phyloP scores from a whole-genome alignment of 2,888 invertebrate species.

The Papilio demoleus region DNA sequence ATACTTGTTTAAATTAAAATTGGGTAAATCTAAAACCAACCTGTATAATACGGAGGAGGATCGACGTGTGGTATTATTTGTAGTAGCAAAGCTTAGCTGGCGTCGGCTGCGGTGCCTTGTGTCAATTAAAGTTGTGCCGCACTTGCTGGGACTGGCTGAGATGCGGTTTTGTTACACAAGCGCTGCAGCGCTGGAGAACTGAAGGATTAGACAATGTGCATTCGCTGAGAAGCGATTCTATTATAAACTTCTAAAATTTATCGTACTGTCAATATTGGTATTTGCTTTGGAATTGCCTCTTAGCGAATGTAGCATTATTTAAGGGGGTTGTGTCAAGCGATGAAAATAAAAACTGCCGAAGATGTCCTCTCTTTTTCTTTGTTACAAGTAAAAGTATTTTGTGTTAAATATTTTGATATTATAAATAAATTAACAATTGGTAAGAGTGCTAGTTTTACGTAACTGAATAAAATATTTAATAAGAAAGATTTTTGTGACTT shows the following conservation, averaged over 20 bases:
- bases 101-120: constrained; percentile 51
- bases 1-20: neutral
- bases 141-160: constrained; percentile 37
- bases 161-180: constrained; percentile 45
- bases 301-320: no score
- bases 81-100: constrained; percentile 35
- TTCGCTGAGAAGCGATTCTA: no score
- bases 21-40: constrained; percentile 7
- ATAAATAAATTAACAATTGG: neutral
- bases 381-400: no score
- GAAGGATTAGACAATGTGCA: no score
- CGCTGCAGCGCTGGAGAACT: constrained; percentile 34
- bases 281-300: no score
- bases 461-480: neutral
- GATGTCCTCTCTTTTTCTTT: no score
- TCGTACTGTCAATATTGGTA: no score
- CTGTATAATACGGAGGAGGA: constrained; percentile 19
- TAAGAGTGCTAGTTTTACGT: neutral
- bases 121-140: constrained; percentile 59
- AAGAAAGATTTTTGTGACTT: constrained; percentile 31
- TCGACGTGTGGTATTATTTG: constrained; percentile 27
- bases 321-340: no score
- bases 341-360: no score
- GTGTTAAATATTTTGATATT: neutral
- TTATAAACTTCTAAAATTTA: no score